Percentiles rank a stretch among this genome's conserved stretches.
Conservation (phyloP, 1,140 invertebrate species). For the Bombus haemorrhoidalis region DNA sequence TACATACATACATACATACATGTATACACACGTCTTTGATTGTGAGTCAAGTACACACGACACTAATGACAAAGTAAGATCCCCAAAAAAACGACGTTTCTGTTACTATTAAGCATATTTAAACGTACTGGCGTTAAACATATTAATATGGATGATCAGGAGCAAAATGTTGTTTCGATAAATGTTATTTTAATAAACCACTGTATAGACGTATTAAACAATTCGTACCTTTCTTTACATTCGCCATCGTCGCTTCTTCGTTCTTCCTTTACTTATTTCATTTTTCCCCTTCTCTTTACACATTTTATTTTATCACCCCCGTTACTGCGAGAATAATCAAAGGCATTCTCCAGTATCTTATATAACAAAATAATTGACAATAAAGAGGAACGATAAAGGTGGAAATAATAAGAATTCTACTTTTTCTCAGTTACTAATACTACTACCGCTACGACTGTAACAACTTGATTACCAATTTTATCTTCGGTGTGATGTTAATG, state of each 20-base stretch:
- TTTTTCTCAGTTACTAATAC: too few relatives aligned
- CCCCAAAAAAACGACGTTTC: neutral
- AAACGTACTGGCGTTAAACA: neutral
- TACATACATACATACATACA: neutral
- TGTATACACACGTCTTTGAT: neutral
- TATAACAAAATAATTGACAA: too few relatives aligned
- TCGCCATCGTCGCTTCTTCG: neutral
- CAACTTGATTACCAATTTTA: too few relatives aligned
- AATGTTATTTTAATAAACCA: slow-evolving; percentile 10
- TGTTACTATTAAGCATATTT: neutral
- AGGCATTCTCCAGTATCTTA: too few relatives aligned
- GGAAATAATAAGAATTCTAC: too few relatives aligned
- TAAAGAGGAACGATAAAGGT: too few relatives aligned
- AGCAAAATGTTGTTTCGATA: neutral
- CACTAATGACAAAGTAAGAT: slow-evolving; percentile 2
- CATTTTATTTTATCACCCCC: neutral
- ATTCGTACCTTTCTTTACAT: neutral
- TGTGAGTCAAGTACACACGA: neutral
- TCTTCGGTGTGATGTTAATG: too few relatives aligned
- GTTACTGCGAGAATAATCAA: too few relatives aligned
- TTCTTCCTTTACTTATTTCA: neutral
- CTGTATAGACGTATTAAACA: neutral
- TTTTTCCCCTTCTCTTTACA: neutral
- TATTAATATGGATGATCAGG: neutral
- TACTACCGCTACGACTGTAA: too few relatives aligned